Evolutionary conservation across 2,888 invertebrate genomes (phyloP).

Genomic region (Amorpha juglandis): DNA sequence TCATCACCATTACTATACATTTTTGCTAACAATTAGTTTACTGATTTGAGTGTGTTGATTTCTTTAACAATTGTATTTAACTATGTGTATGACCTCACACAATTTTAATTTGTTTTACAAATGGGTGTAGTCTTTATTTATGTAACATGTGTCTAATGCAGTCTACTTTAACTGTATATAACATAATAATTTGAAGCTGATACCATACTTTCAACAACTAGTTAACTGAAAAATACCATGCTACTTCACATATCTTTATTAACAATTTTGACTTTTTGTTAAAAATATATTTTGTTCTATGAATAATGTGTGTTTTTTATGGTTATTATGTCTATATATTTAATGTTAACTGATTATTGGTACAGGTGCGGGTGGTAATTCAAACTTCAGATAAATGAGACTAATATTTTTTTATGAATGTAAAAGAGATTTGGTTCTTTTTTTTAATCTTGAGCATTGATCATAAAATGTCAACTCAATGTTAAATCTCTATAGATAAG

Average conservation of each 20-base stretch:
- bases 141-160: not conserved
- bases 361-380: not conserved
- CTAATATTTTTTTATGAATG: slow-evolving; percentile 4
- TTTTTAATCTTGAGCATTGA: slow-evolving; percentile 37
- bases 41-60: not conserved
- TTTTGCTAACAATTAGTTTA: not conserved
- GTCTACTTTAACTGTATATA: not conserved
- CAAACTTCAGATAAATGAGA: not conserved
- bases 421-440: not conserved
- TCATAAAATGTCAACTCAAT: slow-evolving; percentile 43
- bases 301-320: not conserved
- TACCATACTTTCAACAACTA: not conserved
- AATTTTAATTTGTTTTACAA: slow-evolving; percentile 8
- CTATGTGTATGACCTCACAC: not conserved
- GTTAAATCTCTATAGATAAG: slow-evolving; percentile 43
- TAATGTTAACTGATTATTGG: not conserved
- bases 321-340: not conserved
- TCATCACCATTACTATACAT: no score
- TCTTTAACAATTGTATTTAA: not conserved
- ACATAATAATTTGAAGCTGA: not conserved
- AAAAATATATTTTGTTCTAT: not conserved
- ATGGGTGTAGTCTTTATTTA: not conserved
- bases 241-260: not conserved
- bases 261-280: not conserved
- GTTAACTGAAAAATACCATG: not conserved